Percentiles rank a stretch among this genome's conserved stretches.
Evolutionary conservation across 2,888 invertebrate species (phyloP).

Genomic region (Metallyticus violacea): DNA sequence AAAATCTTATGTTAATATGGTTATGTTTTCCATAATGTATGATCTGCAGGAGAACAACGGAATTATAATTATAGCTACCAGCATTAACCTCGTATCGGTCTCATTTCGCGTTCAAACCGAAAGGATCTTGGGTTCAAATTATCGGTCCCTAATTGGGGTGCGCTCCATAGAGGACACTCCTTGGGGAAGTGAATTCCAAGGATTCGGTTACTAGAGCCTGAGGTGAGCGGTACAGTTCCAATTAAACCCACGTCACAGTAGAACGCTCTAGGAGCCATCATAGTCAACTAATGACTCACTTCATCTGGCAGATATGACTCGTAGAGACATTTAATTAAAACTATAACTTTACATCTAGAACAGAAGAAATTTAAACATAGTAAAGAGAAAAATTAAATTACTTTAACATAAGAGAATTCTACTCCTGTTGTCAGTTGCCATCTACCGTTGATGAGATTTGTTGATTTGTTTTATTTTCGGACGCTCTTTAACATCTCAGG

Average conservation of each 20-base stretch:
- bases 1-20: background rate
- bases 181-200: background rate
- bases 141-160: background rate
- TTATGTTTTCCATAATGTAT: background rate
- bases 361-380: no score
- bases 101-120: background rate
- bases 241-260: background rate
- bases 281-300: background rate
- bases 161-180: background rate
- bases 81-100: background rate
- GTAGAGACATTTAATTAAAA: no score
- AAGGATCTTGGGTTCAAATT: background rate
- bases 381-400: no score
- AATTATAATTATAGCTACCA: background rate
- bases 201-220: background rate
- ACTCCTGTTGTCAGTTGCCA: no score
- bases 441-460: no score
- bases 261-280: background rate
- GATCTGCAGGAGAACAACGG: background rate
- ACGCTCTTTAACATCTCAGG: no score
- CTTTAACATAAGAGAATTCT: no score
- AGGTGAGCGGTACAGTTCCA: background rate
- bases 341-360: no score
- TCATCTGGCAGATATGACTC: background rate
- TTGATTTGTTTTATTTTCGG: no score